Conservation (phyloP, 53 echinoderm and acorn worm species). For the Hippasteria phrygiana region DNA sequence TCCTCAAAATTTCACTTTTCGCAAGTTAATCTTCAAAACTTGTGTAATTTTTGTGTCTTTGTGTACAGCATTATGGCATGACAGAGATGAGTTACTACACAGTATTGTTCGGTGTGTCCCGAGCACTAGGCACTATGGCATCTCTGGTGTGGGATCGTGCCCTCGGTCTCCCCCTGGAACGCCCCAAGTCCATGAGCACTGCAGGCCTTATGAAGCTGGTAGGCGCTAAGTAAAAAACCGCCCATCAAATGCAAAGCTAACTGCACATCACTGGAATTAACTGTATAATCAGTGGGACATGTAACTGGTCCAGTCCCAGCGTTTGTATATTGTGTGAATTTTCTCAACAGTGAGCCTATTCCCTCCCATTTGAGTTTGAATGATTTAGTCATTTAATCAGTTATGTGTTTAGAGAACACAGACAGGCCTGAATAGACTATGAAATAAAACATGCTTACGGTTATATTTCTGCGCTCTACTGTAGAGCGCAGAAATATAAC, state of each 20-base stretch:
- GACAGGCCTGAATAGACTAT: too few relatives aligned
- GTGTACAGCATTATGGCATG: slow-evolving; percentile 91
- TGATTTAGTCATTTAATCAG: too few relatives aligned
- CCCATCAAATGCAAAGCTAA: not conserved
- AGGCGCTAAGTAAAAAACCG: slow-evolving; percentile 67
- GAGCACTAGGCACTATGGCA: slow-evolving; percentile 91
- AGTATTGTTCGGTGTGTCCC: slow-evolving; percentile 95
- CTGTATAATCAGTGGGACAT: not conserved
- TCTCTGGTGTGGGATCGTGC: slow-evolving; percentile 97
- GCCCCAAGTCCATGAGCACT: slow-evolving; percentile 99
- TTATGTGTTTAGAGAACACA: too few relatives aligned
- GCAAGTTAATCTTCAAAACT: not conserved
- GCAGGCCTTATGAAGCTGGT: slow-evolving; percentile 93
- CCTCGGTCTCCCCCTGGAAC: slow-evolving; percentile 93
- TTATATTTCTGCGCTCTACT: too few relatives aligned
- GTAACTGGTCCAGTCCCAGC: not conserved
- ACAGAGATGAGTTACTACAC: slow-evolving; percentile 99
- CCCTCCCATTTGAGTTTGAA: not conserved
- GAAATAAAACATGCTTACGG: too few relatives aligned
- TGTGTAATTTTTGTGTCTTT: not conserved
- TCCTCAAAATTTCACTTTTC: not conserved
- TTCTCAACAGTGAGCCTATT: not conserved
- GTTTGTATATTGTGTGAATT: slow-evolving; percentile 11
- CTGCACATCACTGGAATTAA: too few relatives aligned
- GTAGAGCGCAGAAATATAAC: too few relatives aligned